These are phyloP conservation scores for Zophobas morio DNA, from an alignment of 1,140 invertebrate genomes.

Conservation along the genomic window DNA sequence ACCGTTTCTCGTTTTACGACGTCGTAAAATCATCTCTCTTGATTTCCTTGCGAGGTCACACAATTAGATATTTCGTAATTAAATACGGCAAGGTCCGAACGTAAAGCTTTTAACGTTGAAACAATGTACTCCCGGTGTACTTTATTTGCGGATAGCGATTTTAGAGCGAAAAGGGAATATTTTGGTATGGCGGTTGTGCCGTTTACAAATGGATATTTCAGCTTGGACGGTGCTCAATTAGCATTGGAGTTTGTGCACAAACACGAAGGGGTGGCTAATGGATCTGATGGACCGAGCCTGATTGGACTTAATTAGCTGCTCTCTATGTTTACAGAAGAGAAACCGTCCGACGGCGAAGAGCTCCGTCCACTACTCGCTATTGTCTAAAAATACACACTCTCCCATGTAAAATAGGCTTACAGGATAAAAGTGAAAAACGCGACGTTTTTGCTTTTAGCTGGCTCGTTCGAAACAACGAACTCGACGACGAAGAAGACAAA, in stretches of 20 bases:
- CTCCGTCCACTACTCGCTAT: slow-evolving; percentile 12
- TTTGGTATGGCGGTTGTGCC: slow-evolving; percentile 52
- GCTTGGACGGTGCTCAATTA: slow-evolving; percentile 64
- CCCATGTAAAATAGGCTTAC: no score
- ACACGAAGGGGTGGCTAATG: slow-evolving; percentile 68
- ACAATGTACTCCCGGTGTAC: slow-evolving; percentile 40
- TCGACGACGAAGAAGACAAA: no score
- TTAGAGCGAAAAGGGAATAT: slow-evolving; percentile 29
- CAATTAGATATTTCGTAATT: slow-evolving; percentile 36
- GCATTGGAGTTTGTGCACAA: slow-evolving; percentile 66
- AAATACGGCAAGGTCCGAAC: slow-evolving; percentile 17
- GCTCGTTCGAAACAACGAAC: no score
- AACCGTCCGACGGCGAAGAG: slow-evolving; percentile 44
- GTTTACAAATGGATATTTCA: slow-evolving; percentile 62
- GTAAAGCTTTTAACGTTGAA: slow-evolving; percentile 43
- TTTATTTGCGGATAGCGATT: slow-evolving; percentile 23
- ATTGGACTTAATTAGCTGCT: slow-evolving; percentile 72
- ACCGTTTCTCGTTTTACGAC: slow-evolving; percentile 19
- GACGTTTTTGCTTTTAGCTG: no score
- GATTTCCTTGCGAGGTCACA: slow-evolving; percentile 36
- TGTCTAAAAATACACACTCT: not conserved
- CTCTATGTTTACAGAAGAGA: slow-evolving; percentile 63
- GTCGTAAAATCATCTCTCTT: slow-evolving; percentile 39
- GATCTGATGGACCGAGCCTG: slow-evolving; percentile 69
- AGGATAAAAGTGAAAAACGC: no score